A percentile compares a stretch with the other conserved stretches of the same genome.
These are phyloP conservation scores for Astur gentilis DNA, from an alignment of 2,113 vertebrate genomes.

Conservation along the genomic window DNA sequence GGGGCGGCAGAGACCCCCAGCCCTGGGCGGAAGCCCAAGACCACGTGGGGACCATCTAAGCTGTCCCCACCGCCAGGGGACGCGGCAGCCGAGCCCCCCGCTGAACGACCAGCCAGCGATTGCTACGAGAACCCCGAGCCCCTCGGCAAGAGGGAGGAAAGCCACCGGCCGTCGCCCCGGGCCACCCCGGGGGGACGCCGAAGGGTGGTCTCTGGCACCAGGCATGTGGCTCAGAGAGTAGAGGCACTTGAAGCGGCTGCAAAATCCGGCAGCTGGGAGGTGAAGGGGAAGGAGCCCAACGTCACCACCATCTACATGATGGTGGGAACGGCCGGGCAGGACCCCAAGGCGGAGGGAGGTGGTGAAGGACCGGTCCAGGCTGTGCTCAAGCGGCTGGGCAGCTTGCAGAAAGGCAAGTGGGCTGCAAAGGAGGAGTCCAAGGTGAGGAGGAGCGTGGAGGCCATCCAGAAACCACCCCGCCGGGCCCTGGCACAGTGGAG, in stretches of 20 bases:
- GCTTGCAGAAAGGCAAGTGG: slow-evolving; percentile 81
- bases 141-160: slow-evolving; percentile 6
- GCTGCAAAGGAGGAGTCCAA: slow-evolving; percentile 51
- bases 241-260: slow-evolving; percentile 60
- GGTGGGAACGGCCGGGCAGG: slow-evolving; percentile 74
- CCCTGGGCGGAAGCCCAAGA: slow-evolving; percentile 77
- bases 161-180: slow-evolving; percentile 2
- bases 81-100: background rate
- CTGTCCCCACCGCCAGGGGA: slow-evolving; percentile 53
- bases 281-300: slow-evolving; percentile 15
- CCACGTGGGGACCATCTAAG: slow-evolving; percentile 71
- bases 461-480: slow-evolving; percentile 81
- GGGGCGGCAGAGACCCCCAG: slow-evolving; percentile 75
- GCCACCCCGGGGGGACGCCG: slow-evolving; percentile 49
- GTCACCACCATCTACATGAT: slow-evolving; percentile 88
- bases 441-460: slow-evolving; percentile 61
- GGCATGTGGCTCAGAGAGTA: slow-evolving; percentile 67
- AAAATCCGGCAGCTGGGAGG: background rate
- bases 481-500: slow-evolving; percentile 69
- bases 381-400: slow-evolving; percentile 83
- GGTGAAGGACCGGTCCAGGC: slow-evolving; percentile 80
- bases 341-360: background rate
- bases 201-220: slow-evolving; percentile 68
- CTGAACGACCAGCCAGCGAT: background rate
- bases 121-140: slow-evolving; percentile 40